Base-by-base conservation (phyloP, 2,888 invertebrate genomes). In the Lysandra bellargus region DNA sequence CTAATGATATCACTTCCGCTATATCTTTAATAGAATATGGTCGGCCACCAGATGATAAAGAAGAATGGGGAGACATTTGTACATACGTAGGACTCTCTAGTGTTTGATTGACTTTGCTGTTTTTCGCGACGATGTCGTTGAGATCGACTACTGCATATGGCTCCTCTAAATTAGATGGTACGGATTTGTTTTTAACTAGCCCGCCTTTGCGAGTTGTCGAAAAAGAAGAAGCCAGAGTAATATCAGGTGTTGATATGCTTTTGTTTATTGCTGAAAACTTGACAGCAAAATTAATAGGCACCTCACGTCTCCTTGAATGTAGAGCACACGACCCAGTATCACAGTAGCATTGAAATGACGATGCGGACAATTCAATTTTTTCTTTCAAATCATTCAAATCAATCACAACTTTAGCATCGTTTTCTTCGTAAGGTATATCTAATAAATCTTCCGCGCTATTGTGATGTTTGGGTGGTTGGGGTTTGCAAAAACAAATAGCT, bases 401-500 rank as follows among this genome's bases (percentile, higher is more conserved):
- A 80, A 92, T 92, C 4, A 83, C 85, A 9, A 91, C 91, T 82
- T 86, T 87, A 80, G 87, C 88, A 80, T 88, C 87, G 80, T 87
- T 84, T 53, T 87, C 84, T 80, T 87, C 85, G 80, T 83, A 82
- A 74, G 82, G 83, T 53, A 89, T 87, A 82, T 90, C 88, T 83
- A 93, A 85, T 81, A 95, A 87, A 84, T 94, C 94, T 85, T 94
- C 94, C 49, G 93, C 93, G 83, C 93, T 95, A 77, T 86, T 91
- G 80, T 94, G 93, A 83, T 90, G 89, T 82, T 94, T 94, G 6
- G 89, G 88, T 33, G 90, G 90, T 82, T 84, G 87, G 2, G 92
- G 91, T 82, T 88, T 91, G 86, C 95, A 95, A 84, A 95, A 95
- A 82, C 95, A 95, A 81, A 95, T 92, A 17, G 92, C 92, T n/a